phyloP scores from a whole-genome alignment of 2,113 vertebrate genomes.

The Anhinga anhinga region DNA sequence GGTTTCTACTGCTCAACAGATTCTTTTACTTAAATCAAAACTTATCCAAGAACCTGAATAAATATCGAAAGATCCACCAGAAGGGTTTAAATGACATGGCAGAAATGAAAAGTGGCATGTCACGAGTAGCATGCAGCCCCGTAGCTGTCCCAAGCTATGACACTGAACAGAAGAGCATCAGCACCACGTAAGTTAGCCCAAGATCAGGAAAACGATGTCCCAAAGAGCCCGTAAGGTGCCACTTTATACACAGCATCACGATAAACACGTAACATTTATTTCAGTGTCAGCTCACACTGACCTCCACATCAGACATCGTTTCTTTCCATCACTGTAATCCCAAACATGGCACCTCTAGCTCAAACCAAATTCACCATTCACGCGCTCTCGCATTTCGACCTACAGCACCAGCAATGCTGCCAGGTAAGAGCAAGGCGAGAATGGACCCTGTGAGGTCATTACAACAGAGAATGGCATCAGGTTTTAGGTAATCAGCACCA shows the following conservation, averaged over 20 bases:
- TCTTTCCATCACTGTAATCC: background rate
- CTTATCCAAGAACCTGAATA: background rate
- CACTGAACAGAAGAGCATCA: background rate
- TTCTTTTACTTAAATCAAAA: background rate
- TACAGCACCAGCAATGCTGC: background rate
- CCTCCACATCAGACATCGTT: background rate
- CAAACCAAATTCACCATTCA: background rate
- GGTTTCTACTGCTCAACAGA: background rate
- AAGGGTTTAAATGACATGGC: background rate
- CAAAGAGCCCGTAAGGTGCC: background rate
- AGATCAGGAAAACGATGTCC: background rate
- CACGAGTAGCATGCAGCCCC: background rate
- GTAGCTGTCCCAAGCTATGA: background rate
- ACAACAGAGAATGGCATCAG: too few relatives aligned
- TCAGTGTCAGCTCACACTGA: background rate
- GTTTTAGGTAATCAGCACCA: background rate
- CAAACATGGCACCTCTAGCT: background rate
- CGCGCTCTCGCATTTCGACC: accelerated
- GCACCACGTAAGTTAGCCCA: accelerated
- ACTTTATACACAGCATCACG: accelerated
- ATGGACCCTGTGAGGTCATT: background rate
- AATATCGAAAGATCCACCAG: background rate
- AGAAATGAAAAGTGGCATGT: background rate
- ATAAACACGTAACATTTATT: background rate
- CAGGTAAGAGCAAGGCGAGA: background rate